phyloP scores from a whole-genome alignment of 2,113 vertebrate species.

The Miniopterus natalensis region DNA sequence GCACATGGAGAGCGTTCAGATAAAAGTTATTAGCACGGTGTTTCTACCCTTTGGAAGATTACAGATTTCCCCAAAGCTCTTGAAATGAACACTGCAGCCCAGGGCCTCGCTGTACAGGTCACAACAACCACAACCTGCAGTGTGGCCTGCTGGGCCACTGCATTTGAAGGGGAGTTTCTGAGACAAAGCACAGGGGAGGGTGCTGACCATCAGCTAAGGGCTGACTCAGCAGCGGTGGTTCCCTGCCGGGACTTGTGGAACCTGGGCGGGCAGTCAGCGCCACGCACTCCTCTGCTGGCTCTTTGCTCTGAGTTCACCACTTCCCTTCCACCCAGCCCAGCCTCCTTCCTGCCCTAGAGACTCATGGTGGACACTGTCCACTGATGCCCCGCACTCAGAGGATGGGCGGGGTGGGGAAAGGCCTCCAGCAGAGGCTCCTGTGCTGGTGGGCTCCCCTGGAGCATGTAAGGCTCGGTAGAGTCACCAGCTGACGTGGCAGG shows the following conservation, averaged over 20 bases:
- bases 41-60: not conserved
- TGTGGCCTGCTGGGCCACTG: not conserved
- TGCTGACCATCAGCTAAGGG: not conserved
- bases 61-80: not conserved
- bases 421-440: not conserved
- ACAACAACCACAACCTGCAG: not conserved
- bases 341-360: not conserved
- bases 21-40: not conserved
- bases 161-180: not conserved
- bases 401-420: not conserved
- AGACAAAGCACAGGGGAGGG: not conserved
- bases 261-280: not conserved
- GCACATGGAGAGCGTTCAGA: not conserved
- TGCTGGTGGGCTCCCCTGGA: constrained; percentile 29
- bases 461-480: not conserved
- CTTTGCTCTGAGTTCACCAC: not conserved
- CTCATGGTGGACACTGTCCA: not conserved
- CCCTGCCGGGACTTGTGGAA: not conserved
- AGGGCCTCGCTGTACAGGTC: not conserved
- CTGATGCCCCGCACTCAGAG: not conserved
- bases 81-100: not conserved
- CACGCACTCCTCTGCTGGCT: not conserved
- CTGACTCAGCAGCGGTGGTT: not conserved
- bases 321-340: not conserved
- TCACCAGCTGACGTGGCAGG: constrained; percentile 74